Base-by-base conservation (phyloP, 2,888 invertebrate genomes). In the Bugula neritina region DNA sequence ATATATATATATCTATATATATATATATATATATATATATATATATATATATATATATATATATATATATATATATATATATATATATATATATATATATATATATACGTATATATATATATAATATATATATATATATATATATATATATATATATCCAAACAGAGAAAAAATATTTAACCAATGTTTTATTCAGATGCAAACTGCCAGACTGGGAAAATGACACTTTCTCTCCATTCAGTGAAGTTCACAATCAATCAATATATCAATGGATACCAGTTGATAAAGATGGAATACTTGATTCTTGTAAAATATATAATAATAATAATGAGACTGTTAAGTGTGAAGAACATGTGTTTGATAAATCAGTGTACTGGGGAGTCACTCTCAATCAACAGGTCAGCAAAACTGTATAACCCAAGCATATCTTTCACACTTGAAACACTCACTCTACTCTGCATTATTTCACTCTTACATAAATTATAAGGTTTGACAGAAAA, bases 291-390 rank as follows among this genome's bases (percentile, higher is more conserved):
- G 63, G 63, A 29, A 10, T 31, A 27, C 31, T 63, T 21, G 63
- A 63, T n/a, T 31, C 31, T 29, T 63, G 63, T 63, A 27, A 63
- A 31, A 63, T 63, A 63, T 63, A 63, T n/a, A 5, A 27, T 63
- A 63, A 27, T 63, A 63, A 63, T 63, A 63, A 63, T 27, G 17
- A n/a, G 27, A 63, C 29, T 13, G 34, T 27, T 31, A 27, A 63
- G 5, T 63, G 63, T 34, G 27, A 21, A 13, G 31, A 63, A 5
- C 31, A 63, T 63, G 63, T 63, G 27, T 63, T 25, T 34, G 34
- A 63, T 34, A 31, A 34, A 5, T 63, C 34, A 29, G 31, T 13
- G 34, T 27, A 34, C 34, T 34, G 34, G 34, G 63, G 63, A 13
- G 27, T 17, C 29, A 31, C 63, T 29, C 63, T 63, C 31, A 63